Conservation (phyloP, 2,797 vertebrate genomes). For the Pitangus sulphuratus region DNA sequence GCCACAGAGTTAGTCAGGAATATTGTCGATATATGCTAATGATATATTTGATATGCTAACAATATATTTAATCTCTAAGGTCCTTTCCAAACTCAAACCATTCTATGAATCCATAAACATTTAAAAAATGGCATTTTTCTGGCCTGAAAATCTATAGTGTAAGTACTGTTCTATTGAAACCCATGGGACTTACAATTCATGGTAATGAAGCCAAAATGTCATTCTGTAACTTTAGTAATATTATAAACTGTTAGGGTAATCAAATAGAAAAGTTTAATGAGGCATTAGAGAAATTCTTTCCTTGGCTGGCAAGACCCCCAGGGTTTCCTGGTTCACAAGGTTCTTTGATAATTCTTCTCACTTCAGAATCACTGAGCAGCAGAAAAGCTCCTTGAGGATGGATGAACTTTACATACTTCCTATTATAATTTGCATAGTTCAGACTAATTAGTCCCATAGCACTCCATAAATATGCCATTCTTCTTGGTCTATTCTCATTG, state of each 20-base stretch:
- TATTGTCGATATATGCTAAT: background rate
- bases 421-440: conserved; percentile 8
- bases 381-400: background rate
- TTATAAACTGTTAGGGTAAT: background rate
- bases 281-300: background rate
- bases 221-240: background rate
- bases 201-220: background rate
- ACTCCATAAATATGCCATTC: background rate
- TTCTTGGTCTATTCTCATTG: background rate
- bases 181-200: background rate
- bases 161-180: background rate
- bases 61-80: background rate
- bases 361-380: background rate
- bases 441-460: conserved; percentile 20
- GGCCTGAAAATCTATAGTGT: background rate
- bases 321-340: background rate
- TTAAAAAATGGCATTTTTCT: background rate
- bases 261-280: conserved; percentile 4
- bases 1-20: background rate
- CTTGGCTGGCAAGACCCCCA: background rate
- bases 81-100: background rate
- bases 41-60: background rate
- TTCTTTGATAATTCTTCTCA: conserved; percentile 6
- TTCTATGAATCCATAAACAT: background rate
- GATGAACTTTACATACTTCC: conserved; percentile 15